Evolutionary conservation across 2,797 vertebrate species (phyloP).

Genomic region (Epinephelus coioides): DNA sequence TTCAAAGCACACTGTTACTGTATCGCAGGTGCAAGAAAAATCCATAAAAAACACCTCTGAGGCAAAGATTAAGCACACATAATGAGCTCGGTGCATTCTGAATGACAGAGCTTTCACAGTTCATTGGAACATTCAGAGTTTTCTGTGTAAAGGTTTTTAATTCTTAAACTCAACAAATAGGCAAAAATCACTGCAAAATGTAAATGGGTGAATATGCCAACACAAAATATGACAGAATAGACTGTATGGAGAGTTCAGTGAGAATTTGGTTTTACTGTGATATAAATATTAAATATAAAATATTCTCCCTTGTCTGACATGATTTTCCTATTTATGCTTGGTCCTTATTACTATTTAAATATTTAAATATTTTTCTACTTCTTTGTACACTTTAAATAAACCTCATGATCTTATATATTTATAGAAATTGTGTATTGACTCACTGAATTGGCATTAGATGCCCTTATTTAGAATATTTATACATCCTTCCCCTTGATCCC

Average conservation of each 20-base stretch:
- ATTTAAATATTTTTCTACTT: too few relatives aligned
- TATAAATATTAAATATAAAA: too few relatives aligned
- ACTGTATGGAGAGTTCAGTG: background rate
- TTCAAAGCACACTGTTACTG: background rate
- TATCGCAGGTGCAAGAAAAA: background rate
- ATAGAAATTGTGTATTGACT: too few relatives aligned
- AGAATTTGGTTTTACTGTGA: too few relatives aligned
- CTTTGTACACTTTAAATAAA: too few relatives aligned
- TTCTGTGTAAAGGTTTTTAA: background rate
- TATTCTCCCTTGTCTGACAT: too few relatives aligned
- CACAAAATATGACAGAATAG: background rate
- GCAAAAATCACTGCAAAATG: background rate
- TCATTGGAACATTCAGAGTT: constrained; percentile 7
- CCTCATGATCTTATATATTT: too few relatives aligned
- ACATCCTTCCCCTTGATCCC: too few relatives aligned
- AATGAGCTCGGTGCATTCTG: constrained; percentile 11
- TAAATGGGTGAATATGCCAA: background rate
- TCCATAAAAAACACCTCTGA: constrained; percentile 5
- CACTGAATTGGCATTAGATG: too few relatives aligned
- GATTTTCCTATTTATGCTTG: too few relatives aligned
- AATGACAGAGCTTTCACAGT: background rate
- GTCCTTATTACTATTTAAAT: too few relatives aligned
- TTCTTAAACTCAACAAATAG: background rate
- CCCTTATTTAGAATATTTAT: too few relatives aligned
- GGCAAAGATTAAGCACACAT: background rate